phyloP scores from a whole-genome alignment of 2,888 invertebrate genomes.

The Emesis russula region DNA sequence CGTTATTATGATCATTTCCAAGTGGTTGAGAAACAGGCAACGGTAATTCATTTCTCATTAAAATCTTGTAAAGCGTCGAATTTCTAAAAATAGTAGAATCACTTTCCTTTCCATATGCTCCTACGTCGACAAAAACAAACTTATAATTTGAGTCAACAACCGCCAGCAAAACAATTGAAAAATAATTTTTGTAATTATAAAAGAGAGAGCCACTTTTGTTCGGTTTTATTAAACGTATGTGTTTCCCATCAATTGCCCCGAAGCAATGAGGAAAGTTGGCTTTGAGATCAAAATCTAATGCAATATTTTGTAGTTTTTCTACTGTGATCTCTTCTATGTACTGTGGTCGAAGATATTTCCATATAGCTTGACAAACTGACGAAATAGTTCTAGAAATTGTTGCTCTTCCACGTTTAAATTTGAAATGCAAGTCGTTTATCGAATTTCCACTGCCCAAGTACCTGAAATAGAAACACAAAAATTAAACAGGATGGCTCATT shows the following conservation, averaged over 20 bases:
- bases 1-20: constrained; percentile 66
- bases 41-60: constrained; percentile 80
- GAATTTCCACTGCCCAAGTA: constrained; percentile 85
- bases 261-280: constrained; percentile 35
- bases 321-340: constrained; percentile 71
- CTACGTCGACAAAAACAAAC: constrained; percentile 86
- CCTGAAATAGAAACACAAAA: constrained; percentile 74
- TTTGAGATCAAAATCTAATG: constrained; percentile 75
- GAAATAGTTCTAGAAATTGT: constrained; percentile 71
- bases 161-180: constrained; percentile 84
- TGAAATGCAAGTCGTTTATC: constrained; percentile 83
- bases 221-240: constrained; percentile 83
- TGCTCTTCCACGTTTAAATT: constrained; percentile 71
- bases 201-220: constrained; percentile 80
- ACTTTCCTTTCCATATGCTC: constrained; percentile 81
- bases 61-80: constrained; percentile 79
- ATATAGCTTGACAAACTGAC: constrained; percentile 80
- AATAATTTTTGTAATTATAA: constrained; percentile 82
- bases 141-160: constrained; percentile 81
- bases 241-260: constrained; percentile 58
- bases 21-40: constrained; percentile 79
- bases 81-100: constrained; percentile 84
- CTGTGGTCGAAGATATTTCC: constrained; percentile 74
- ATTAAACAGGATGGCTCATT: constrained; percentile 67
- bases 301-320: constrained; percentile 78